These are phyloP conservation scores for Apus apus DNA, from an alignment of 2,113 vertebrate genomes.

Conservation along the genomic window DNA sequence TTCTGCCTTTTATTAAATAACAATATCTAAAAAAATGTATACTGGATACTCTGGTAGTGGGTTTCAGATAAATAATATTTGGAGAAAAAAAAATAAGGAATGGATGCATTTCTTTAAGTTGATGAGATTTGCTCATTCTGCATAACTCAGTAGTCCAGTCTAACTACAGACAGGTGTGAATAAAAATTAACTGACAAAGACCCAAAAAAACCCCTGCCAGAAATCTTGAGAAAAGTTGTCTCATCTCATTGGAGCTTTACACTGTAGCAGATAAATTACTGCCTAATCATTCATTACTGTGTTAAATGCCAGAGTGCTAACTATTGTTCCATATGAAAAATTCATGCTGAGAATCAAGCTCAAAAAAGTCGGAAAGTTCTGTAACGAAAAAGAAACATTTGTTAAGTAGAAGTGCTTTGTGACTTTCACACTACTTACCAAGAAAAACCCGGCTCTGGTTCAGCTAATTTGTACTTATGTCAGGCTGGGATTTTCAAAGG, in stretches of 20 bases:
- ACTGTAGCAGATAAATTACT: conserved; percentile 11
- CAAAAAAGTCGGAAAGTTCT: not conserved
- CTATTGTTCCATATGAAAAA: conserved; percentile 37
- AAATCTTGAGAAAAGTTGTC: conserved; percentile 2
- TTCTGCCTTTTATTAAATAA: not conserved
- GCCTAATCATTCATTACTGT: not conserved
- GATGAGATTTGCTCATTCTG: not conserved
- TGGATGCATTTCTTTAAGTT: not conserved
- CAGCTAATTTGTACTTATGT: conserved; percentile 28
- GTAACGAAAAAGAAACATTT: conserved; percentile 21
- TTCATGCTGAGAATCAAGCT: not conserved
- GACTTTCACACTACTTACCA: not conserved
- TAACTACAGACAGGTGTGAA: not conserved
- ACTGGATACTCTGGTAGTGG: not conserved
- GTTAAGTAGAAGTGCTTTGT: conserved; percentile 14
- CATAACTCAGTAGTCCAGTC: not conserved
- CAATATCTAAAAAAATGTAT: not conserved
- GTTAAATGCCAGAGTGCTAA: not conserved
- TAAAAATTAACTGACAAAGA: not conserved
- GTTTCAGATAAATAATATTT: not conserved
- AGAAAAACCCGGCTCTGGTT: not conserved
- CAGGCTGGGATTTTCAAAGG: conserved; percentile 30
- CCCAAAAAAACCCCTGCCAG: not conserved
- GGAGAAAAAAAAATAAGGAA: not conserved
- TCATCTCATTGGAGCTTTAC: not conserved